phyloP scores from a whole-genome alignment of 2,888 invertebrate genomes.

The Caenorhabditis wallacei region DNA sequence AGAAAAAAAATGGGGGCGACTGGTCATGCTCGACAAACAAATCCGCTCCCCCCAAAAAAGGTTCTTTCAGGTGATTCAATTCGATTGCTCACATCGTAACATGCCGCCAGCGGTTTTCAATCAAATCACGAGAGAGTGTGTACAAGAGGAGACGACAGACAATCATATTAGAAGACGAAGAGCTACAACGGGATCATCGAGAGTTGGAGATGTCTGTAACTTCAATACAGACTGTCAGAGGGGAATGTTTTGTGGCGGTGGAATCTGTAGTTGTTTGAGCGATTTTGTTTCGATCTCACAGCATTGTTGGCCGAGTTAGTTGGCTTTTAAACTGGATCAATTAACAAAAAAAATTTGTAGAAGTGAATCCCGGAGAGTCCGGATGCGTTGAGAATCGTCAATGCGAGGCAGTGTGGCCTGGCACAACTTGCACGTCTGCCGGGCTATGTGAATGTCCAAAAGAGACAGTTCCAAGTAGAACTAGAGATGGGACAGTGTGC shows the following conservation, averaged over 20 bases:
- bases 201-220: constrained; percentile 79
- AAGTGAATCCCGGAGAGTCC: constrained; percentile 81
- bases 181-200: constrained; percentile 68
- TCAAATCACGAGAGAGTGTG: constrained; percentile 70
- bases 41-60: background rate
- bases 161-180: constrained; percentile 48
- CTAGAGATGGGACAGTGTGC: constrained; percentile 80
- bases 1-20: background rate
- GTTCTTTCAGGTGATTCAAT: constrained; percentile 56
- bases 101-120: constrained; percentile 72
- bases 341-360: no score
- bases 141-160: constrained; percentile 60
- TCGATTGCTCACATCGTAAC: constrained; percentile 63
- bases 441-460: constrained; percentile 81
- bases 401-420: constrained; percentile 82
- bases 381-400: constrained; percentile 81
- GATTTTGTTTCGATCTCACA: constrained; percentile 80
- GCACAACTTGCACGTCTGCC: constrained; percentile 73
- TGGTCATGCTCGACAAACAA: constrained; percentile 51
- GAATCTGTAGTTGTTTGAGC: constrained; percentile 78
- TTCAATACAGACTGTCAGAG: constrained; percentile 81
- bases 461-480: constrained; percentile 73
- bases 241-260: constrained; percentile 82
- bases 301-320: constrained; percentile 81
- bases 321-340: background rate